Evolutionary conservation across 2,113 vertebrate genomes (phyloP).

Genomic region (Protomyctophum bolini): DNA sequence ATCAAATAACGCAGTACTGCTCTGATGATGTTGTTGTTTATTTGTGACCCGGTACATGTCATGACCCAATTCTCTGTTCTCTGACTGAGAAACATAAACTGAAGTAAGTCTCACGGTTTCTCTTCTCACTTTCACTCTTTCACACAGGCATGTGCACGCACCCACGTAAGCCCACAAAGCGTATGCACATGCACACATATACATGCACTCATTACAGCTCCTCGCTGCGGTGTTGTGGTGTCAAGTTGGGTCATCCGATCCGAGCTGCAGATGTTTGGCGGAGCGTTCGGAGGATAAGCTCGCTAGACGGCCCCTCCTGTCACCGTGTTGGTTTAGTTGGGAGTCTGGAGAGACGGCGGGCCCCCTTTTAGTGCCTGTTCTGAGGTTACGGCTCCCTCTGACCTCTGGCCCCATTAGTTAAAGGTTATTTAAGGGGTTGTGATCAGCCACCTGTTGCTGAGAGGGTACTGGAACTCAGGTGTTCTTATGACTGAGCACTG

Average conservation of each 20-base stretch:
- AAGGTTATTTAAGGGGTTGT: conserved; percentile 28
- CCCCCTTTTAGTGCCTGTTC: conserved; percentile 1
- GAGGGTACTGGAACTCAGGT: not conserved
- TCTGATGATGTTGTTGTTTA: too few species aligned
- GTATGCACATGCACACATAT: too few species aligned
- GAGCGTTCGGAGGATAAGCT: conserved; percentile 52
- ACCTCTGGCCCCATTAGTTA: conserved; percentile 27
- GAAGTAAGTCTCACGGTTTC: too few species aligned
- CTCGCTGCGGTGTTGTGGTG: not conserved
- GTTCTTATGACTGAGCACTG: not conserved
- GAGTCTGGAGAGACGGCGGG: not conserved
- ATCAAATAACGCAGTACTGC: too few species aligned
- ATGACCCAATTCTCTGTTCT: too few species aligned
- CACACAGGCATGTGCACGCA: too few species aligned
- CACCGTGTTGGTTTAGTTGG: not conserved
- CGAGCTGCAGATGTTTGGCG: conserved; percentile 11
- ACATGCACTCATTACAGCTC: too few species aligned
- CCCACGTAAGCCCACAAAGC: too few species aligned
- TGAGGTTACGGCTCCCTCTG: conserved; percentile 21
- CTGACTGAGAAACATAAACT: too few species aligned
- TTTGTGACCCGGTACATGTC: too few species aligned
- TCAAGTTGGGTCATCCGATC: not conserved
- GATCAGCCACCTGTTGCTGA: conserved; percentile 18
- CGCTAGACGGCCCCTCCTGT: conserved; percentile 36
- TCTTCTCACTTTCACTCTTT: too few species aligned